Conservation (phyloP, 1,140 invertebrate genomes). For the Ridgeia piscesae region DNA sequence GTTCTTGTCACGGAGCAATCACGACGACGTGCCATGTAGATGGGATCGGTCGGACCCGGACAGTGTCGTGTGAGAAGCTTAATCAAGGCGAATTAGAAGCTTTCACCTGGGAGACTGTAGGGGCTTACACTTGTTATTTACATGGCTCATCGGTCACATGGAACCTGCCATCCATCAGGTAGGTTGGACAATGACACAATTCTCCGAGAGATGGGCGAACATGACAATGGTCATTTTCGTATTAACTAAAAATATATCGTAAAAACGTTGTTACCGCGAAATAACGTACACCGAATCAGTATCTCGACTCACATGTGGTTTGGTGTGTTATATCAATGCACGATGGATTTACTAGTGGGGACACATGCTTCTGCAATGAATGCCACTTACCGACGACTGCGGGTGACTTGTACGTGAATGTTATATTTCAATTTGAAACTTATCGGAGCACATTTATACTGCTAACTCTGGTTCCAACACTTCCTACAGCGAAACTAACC, state of each 20-base stretch:
- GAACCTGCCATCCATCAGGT: not conserved
- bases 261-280: not conserved
- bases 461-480: too few species aligned
- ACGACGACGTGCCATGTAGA: not conserved
- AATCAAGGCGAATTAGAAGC: not conserved
- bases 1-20: not conserved
- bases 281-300: not conserved
- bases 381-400: too few species aligned
- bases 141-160: not conserved
- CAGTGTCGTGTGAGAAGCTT: too few species aligned
- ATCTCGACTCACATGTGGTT: too few species aligned
- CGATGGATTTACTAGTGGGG: too few species aligned
- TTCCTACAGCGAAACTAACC: too few species aligned
- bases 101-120: not conserved
- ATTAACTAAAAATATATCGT: not conserved
- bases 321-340: too few species aligned
- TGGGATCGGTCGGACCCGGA: not conserved
- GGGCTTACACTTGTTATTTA: not conserved
- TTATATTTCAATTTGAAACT: too few species aligned
- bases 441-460: too few species aligned
- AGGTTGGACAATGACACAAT: not conserved
- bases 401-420: too few species aligned
- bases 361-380: too few species aligned
- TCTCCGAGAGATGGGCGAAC: not conserved
- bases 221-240: not conserved